Evolutionary conservation across 2,888 invertebrate species (phyloP).

Genomic region (Hyppa rectilinea): DNA sequence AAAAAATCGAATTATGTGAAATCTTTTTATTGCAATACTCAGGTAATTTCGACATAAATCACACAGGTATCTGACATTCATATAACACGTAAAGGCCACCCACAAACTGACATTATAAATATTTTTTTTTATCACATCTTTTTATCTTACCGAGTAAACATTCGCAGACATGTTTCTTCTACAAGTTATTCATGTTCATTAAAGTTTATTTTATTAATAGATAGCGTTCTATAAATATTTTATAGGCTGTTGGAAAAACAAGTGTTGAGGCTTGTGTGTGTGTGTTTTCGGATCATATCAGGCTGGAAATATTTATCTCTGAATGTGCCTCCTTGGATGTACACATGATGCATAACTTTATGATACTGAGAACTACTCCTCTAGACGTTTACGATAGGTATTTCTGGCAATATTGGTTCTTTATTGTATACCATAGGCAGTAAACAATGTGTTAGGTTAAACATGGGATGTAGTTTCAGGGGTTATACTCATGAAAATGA

Average conservation of each 20-base stretch:
- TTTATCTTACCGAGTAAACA: slow-evolving; percentile 38
- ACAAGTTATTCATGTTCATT: slow-evolving; percentile 12
- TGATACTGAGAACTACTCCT: too few species aligned
- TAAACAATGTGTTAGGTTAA: too few species aligned
- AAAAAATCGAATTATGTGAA: too few species aligned
- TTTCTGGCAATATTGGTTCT: too few species aligned
- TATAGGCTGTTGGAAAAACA: slow-evolving; percentile 21
- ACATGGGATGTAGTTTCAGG: too few species aligned
- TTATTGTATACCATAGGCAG: too few species aligned
- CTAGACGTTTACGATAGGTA: too few species aligned
- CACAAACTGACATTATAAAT: slow-evolving; percentile 5
- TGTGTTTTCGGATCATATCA: background rate
- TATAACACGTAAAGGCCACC: slow-evolving; percentile 11
- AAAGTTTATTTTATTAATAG: slow-evolving; percentile 20
- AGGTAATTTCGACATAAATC: background rate
- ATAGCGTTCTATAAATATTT: slow-evolving; percentile 35
- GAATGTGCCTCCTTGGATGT: slow-evolving; percentile 2
- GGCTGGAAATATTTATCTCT: background rate
- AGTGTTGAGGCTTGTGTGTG: background rate
- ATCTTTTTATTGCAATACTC: background rate
- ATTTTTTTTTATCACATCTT: background rate
- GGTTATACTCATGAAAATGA: too few species aligned
- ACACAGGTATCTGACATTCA: slow-evolving; percentile 1
- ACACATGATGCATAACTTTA: too few species aligned
- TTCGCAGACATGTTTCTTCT: background rate